These are phyloP conservation scores for Sweltsa coloradensis DNA, from an alignment of 1,140 invertebrate species.

Conservation along the genomic window DNA sequence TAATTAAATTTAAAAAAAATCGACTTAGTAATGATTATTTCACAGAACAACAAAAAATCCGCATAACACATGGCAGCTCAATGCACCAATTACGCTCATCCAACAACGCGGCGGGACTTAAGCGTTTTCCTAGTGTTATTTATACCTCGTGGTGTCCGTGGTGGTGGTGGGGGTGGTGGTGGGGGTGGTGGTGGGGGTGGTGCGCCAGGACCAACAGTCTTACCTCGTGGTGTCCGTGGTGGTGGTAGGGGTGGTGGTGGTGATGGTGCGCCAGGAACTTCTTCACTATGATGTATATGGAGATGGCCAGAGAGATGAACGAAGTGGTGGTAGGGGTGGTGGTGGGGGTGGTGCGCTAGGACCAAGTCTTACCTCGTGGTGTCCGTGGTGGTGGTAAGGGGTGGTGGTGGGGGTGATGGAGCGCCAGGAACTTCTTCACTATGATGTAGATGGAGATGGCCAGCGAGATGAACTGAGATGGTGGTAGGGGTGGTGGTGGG, in stretches of 20 bases:
- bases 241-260: conserved; percentile 1
- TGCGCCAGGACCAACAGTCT: background rate
- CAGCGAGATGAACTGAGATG: conserved; percentile 37
- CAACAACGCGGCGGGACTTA: too few species aligned
- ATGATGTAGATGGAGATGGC: conserved; percentile 45
- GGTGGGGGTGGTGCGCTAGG: background rate
- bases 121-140: too few species aligned
- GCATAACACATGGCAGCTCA: too few species aligned
- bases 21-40: too few species aligned
- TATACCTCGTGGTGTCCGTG: too few species aligned
- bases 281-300: conserved; percentile 40
- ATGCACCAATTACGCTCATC: too few species aligned
- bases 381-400: conserved; percentile 1
- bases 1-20: too few species aligned
- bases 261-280: conserved; percentile 32
- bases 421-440: conserved; percentile 34
- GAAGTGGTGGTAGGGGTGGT: conserved; percentile 25
- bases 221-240: conserved; percentile 14
- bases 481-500: conserved; percentile 27
- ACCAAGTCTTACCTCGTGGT: conserved; percentile 11
- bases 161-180: too few species aligned
- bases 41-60: too few species aligned
- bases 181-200: too few species aligned
- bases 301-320: conserved; percentile 45
- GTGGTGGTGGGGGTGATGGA: conserved; percentile 20